Base-by-base conservation (phyloP, 2,888 invertebrate species). In the Drosophila picticornis region DNA sequence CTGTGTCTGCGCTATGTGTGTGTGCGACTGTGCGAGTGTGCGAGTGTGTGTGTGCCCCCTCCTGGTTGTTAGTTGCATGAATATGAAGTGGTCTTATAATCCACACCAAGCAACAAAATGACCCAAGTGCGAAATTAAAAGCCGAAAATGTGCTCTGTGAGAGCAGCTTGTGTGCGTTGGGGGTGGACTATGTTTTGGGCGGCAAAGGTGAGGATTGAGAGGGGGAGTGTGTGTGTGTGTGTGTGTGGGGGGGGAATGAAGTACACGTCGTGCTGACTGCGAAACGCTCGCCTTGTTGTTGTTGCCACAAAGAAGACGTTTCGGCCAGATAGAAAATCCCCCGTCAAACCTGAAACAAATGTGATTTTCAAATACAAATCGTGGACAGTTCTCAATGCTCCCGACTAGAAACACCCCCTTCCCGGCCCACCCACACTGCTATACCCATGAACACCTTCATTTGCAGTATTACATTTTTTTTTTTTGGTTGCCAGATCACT, bases 21-120 rank as follows among this genome's bases (percentile, higher is more conserved):
- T 32, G 58, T 55, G 50, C 70, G 69, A n/a, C n/a, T 71, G 69
- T 66, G 61, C 55, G 58, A 62, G 10, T 31, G 75, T 55, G 62
- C 32, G 58, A 40, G 57, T 61, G 55, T 74, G 70, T 73, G 73
- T 67, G 63, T 58, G 56, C 34, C 31, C 10, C 52, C 71, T 78
- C 50, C 71, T 77, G 80, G 87, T 90, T 90, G 91, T 91, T 90
- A 86, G 89, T 90, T 86, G 90, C 90, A 86, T 86, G 90, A 90
- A 90, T 91, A 90, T 91, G 91, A 90, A 91, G 90, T 91, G 91
- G 82, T 87, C 91, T 83, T 90, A 91, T 90, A 91, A 90, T 90
- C 91, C 91, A 87, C 91, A 87, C 91, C 90, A 88, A 88, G 82
- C 90, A 83, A 83, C 90, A 90, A 90, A 90, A 90, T 88, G 91